Percentiles rank a stretch among this genome's conserved stretches.
These are phyloP conservation scores for Coelinius sp. DNA, from an alignment of 2,888 invertebrate species.

Conservation along the genomic window DNA sequence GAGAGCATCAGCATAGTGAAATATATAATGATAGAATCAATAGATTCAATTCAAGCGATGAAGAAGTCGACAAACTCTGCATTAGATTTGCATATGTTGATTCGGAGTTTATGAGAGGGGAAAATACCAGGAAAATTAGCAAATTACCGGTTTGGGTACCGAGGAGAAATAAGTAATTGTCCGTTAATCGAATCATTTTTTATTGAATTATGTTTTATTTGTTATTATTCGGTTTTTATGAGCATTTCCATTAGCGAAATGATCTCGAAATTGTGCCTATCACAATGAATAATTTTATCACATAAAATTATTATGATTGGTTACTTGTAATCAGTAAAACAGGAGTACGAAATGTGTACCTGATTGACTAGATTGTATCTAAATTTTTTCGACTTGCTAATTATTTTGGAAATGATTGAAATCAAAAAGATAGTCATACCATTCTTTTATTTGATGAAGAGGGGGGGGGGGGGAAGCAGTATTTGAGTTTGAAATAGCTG, in stretches of 20 bases:
- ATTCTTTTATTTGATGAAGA: too few relatives aligned
- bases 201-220: background rate
- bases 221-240: too few relatives aligned
- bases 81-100: constrained; percentile 47
- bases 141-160: constrained; percentile 59
- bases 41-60: constrained; percentile 64
- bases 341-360: background rate
- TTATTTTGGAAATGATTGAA: too few relatives aligned
- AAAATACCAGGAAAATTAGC: constrained; percentile 51
- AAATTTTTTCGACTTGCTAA: too few relatives aligned
- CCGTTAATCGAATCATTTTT: background rate
- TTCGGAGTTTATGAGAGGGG: constrained; percentile 45
- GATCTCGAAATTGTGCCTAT: too few relatives aligned
- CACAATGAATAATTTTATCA: too few relatives aligned
- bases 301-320: too few relatives aligned
- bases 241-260: too few relatives aligned
- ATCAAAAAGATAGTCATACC: too few relatives aligned
- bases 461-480: constrained; percentile 43
- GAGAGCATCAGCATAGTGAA: constrained; percentile 42
- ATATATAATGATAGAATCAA: constrained; percentile 40
- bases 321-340: too few relatives aligned
- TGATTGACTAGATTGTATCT: background rate
- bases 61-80: constrained; percentile 65
- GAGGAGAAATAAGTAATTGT: constrained; percentile 54
- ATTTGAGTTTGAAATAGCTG: constrained; percentile 52